Evolutionary conservation across 2,113 vertebrate genomes (phyloP).

Genomic region (Sceloporus tristichus): DNA sequence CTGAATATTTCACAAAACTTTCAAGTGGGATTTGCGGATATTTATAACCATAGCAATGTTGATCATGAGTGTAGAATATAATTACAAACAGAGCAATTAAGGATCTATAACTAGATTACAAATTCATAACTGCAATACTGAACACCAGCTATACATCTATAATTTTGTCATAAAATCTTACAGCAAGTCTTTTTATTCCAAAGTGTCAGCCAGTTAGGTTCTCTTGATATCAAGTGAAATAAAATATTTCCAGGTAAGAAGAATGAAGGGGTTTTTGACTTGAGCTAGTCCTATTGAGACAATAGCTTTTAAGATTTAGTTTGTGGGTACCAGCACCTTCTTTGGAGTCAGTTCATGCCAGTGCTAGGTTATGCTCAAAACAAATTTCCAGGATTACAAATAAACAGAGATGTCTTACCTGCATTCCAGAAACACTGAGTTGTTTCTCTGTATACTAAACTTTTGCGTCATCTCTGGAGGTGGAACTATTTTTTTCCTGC

Average conservation of each 20-base stretch:
- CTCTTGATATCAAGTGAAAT: neutral
- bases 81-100: neutral
- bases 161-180: neutral
- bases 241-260: neutral
- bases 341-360: neutral
- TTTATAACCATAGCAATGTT: no score
- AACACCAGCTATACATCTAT: no score
- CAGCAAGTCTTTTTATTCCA: neutral
- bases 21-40: no score
- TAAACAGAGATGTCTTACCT: slow-evolving; percentile 15
- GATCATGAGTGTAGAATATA: no score
- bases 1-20: no score
- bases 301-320: neutral
- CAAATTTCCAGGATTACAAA: neutral
- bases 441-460: neutral
- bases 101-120: no score
- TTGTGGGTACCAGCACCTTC: no score
- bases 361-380: neutral
- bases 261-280: neutral
- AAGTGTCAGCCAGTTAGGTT: neutral
- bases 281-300: neutral
- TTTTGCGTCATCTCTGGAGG: neutral
- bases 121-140: no score
- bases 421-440: neutral
- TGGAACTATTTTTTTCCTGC: neutral